Conservation (phyloP, 2,113 vertebrate genomes). For the Scomber colias region DNA sequence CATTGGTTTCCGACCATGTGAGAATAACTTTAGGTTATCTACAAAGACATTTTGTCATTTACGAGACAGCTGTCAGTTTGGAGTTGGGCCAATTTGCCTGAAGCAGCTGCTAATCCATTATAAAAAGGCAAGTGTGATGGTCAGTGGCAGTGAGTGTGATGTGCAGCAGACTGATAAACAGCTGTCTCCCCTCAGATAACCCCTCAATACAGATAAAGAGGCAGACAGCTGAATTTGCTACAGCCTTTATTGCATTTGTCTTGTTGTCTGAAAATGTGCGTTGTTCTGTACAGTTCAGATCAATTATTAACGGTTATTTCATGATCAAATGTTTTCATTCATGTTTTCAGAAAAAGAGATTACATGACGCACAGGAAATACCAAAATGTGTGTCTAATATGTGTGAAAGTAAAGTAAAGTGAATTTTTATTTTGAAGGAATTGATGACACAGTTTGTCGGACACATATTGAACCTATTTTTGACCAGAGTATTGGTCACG, state of each 20-base stretch:
- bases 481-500: background rate
- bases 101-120: slow-evolving; percentile 41
- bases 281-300: background rate
- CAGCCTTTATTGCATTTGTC: background rate
- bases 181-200: slow-evolving; percentile 65
- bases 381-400: background rate
- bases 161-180: slow-evolving; percentile 68
- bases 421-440: background rate
- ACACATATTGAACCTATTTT: background rate
- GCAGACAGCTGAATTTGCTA: background rate
- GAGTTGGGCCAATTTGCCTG: slow-evolving; percentile 13
- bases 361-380: background rate
- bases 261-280: background rate
- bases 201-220: slow-evolving; percentile 33
- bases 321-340: background rate
- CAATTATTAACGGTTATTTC: background rate
- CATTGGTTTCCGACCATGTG: slow-evolving; percentile 16
- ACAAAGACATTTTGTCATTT: background rate
- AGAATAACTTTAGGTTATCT: background rate
- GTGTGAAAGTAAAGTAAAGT: too few relatives aligned
- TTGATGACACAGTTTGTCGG: background rate
- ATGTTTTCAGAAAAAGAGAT: background rate
- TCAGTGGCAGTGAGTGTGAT: slow-evolving; percentile 32
- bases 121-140: slow-evolving; percentile 20
- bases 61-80: slow-evolving; percentile 10